Base-by-base conservation (phyloP, 2,888 invertebrate species). In the Epirrhoe alternata region DNA sequence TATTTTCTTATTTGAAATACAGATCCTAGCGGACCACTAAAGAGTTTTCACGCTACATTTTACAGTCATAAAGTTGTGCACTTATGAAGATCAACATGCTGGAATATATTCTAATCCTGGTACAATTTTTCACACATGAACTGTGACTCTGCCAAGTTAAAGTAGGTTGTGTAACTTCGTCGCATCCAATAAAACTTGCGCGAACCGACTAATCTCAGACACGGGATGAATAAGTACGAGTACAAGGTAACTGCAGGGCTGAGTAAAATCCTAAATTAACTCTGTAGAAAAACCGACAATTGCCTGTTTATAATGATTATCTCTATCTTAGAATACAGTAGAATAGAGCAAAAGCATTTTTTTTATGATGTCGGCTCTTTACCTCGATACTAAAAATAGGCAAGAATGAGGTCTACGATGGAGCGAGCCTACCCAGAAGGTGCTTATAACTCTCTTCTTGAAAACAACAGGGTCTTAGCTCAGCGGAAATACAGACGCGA, bases 171-270 rank as follows among this genome's bases (percentile, higher is more conserved):
- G 69, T 69, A 75, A 74, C 68, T 77, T 70, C 62, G 64, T 70
- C 65, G 70, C 70, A 69, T 71, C 77, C 72, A 75, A 77, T 76
- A 77, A 76, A 77, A 77, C 74, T 77, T 77, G 60, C 38, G 68
- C 68, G 66, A 61, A 66, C 54, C 70, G 65, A 65, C 74, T 77
- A 74, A 77, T 77, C 77, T 76, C 69, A 74, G 72, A 73, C 77
- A 72, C 64, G 73, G 69, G 65, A 50, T 74, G 77, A 77, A 76
- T 77, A 73, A 74, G 66, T 70, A 70, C 69, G 73, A 74, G 66
- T 70, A 70, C 69, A 55, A 60, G 53, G 61, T 74, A 61, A 53
- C 55, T 54, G n/a, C 58, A 16, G 47, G 14, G 35, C 10, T 42
- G 38, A 12, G 38, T 35, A 0, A 35, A 35, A 7, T 35, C 10